These are phyloP conservation scores for Pelmatolapia mariae DNA, from an alignment of 2,113 vertebrate genomes.

Conservation along the genomic window DNA sequence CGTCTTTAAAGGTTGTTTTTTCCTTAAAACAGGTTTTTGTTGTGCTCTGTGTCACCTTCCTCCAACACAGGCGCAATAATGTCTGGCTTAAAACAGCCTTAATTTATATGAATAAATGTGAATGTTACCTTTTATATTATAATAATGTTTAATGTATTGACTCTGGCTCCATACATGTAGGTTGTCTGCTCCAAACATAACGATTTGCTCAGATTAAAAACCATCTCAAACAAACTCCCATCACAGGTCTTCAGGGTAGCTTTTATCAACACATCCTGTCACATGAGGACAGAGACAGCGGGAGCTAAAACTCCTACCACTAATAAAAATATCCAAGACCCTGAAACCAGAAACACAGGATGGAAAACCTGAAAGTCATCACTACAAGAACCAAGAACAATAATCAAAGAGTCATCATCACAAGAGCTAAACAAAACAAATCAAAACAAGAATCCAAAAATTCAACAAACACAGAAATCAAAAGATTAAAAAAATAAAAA, in stretches of 20 bases:
- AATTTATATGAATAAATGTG: background rate
- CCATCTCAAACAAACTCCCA: background rate
- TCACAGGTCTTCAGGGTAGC: background rate
- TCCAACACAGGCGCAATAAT: background rate
- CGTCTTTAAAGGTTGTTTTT: background rate
- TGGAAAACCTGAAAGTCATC: background rate
- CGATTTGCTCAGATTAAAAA: background rate
- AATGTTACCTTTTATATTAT: background rate
- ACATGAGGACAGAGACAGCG: background rate
- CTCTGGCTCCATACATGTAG: background rate
- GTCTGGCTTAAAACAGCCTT: background rate
- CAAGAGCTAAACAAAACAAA: background rate
- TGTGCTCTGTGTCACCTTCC: background rate
- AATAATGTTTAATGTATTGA: background rate
- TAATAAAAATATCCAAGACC: background rate
- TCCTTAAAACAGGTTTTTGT: background rate
- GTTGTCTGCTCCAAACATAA: background rate
- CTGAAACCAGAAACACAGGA: background rate
- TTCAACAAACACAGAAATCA: background rate
- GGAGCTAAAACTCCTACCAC: fast-evolving
- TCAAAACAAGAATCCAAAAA: background rate
- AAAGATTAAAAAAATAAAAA: background rate
- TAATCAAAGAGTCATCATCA: too few species aligned
- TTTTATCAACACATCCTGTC: background rate
- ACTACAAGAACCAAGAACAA: background rate